These are phyloP conservation scores for Automeris io DNA, from an alignment of 2,888 invertebrate genomes.

Conservation along the genomic window DNA sequence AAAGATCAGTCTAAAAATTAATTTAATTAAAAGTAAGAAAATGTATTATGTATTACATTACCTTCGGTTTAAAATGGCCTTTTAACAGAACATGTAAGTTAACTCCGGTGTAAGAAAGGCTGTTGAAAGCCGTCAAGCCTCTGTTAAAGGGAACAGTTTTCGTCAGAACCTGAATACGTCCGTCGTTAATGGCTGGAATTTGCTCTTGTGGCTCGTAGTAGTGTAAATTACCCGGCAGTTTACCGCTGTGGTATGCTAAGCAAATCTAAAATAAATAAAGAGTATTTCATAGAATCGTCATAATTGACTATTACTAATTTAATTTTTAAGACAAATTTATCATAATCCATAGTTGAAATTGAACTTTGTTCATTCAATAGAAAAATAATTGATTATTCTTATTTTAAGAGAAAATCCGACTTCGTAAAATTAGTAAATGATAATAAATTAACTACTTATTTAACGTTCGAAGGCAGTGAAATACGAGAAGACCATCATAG, in stretches of 20 bases:
- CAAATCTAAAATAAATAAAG: conserved; percentile 26
- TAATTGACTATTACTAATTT: neutral
- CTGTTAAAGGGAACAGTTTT: conserved; percentile 30
- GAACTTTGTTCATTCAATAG: too few relatives aligned
- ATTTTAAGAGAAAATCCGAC: too few relatives aligned
- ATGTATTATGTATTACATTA: conserved; percentile 10
- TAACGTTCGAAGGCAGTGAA: too few relatives aligned
- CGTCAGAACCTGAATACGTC: conserved; percentile 30
- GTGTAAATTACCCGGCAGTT: conserved; percentile 39
- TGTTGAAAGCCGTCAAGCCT: conserved; percentile 32
- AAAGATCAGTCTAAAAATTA: too few relatives aligned
- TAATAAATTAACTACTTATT: too few relatives aligned
- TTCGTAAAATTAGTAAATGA: too few relatives aligned
- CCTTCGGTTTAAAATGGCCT: too few relatives aligned
- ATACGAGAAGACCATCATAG: too few relatives aligned
- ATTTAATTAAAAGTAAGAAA: neutral
- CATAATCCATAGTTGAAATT: too few relatives aligned
- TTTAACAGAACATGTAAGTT: too few relatives aligned
- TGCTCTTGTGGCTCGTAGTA: conserved; percentile 29
- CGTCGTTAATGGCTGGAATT: conserved; percentile 25
- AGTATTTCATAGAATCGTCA: neutral
- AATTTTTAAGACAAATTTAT: too few relatives aligned
- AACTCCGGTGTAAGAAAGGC: conserved; percentile 31
- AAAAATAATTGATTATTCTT: too few relatives aligned
- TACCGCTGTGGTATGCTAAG: conserved; percentile 36